Percentiles rank a stretch among this genome's conserved stretches.
Conservation (phyloP, 2,797 vertebrate species). For the Schizothorax lantsangensis region DNA sequence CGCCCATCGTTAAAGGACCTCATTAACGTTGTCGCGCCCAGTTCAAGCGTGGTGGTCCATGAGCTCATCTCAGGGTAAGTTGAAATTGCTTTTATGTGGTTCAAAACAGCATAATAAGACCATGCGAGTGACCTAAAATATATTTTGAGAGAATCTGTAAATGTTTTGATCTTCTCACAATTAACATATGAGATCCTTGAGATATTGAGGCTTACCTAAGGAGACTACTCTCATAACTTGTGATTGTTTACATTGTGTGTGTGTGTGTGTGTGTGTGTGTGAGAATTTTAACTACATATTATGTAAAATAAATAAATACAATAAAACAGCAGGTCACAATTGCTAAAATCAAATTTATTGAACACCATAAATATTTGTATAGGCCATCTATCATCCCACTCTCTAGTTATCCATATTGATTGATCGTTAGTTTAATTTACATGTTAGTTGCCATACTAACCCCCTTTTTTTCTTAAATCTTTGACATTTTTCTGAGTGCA, state of each 20-base stretch:
- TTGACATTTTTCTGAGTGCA: not conserved
- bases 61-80: slow-evolving; percentile 38
- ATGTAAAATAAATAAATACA: not conserved
- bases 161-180: not conserved
- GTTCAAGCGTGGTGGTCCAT: slow-evolving; percentile 57
- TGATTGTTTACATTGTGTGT: not conserved
- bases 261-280: not conserved
- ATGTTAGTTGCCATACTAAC: not conserved
- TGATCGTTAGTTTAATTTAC: not conserved
- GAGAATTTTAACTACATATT: not conserved
- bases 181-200: not conserved
- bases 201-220: not conserved
- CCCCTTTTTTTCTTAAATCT: not conserved
- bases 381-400: not conserved
- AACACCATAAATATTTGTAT: not conserved
- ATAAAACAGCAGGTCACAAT: not conserved
- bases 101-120: not conserved
- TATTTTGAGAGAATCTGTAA: not conserved
- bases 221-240: not conserved
- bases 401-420: not conserved
- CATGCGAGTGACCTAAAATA: too few species aligned
- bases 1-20: slow-evolving; percentile 31
- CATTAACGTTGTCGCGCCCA: slow-evolving; percentile 52
- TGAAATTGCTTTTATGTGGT: not conserved
- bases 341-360: not conserved